phyloP scores from a whole-genome alignment of 2,888 invertebrate genomes.

The Orchestes rusci region DNA sequence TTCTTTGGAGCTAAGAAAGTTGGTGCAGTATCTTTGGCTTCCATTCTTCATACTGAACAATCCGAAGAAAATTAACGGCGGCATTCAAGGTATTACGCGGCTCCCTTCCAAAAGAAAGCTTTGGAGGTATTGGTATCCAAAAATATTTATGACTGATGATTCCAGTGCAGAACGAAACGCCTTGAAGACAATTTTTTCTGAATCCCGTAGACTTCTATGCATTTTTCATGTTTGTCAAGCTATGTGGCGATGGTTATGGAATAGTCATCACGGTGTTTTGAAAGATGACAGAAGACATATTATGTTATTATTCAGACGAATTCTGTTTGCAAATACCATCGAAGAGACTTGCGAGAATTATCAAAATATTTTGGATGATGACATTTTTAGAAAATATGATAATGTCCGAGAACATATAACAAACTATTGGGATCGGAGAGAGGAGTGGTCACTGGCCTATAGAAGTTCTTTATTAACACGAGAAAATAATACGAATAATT shows the following conservation, averaged over 20 bases:
- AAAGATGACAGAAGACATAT: background rate
- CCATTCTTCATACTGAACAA: background rate
- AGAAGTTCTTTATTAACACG: background rate
- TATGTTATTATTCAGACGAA: background rate
- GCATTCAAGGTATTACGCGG: background rate
- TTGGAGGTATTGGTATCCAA: background rate
- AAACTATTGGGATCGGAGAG: background rate
- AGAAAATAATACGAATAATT: conserved; percentile 4
- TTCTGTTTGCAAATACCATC: background rate
- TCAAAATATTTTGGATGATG: background rate
- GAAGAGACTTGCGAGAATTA: background rate
- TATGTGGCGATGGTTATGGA: conserved; percentile 4
- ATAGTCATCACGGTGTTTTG: background rate
- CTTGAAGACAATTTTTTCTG: conserved; percentile 4
- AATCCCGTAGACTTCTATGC: conserved; percentile 3
- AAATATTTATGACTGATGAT: conserved; percentile 2
- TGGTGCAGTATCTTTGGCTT: background rate
- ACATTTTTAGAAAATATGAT: background rate
- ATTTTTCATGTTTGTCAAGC: conserved; percentile 8
- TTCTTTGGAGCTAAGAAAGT: background rate
- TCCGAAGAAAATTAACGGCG: background rate
- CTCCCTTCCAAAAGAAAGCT: background rate
- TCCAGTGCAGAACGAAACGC: conserved; percentile 5
- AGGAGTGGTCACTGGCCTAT: background rate
- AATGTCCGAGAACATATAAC: background rate